These are phyloP conservation scores for Heliconius erato DNA, from an alignment of 2,888 invertebrate genomes.

Conservation along the genomic window DNA sequence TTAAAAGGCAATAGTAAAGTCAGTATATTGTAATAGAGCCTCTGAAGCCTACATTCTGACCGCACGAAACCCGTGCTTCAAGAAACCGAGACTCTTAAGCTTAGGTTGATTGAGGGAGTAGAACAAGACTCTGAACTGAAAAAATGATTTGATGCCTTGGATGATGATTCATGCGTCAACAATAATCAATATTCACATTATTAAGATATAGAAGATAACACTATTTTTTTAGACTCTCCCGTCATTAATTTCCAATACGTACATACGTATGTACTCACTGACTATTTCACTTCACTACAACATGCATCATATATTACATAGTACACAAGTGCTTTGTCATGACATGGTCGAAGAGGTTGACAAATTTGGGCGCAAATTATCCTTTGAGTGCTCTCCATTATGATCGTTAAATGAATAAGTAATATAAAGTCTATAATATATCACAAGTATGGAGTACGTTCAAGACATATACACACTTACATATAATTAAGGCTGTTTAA, in stretches of 20 bases:
- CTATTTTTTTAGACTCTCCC: not conserved
- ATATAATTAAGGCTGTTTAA: not conserved
- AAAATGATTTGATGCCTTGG: too few species aligned
- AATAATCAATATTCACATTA: too few species aligned
- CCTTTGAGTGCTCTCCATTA: slow-evolving; percentile 23
- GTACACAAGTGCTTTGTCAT: slow-evolving; percentile 22
- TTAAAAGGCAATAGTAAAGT: too few species aligned
- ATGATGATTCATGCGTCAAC: too few species aligned
- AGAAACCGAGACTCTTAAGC: too few species aligned
- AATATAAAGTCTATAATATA: not conserved
- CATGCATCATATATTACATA: not conserved
- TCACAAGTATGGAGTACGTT: not conserved
- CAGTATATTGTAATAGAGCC: too few species aligned
- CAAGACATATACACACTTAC: not conserved
- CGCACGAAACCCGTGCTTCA: too few species aligned
- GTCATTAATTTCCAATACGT: not conserved
- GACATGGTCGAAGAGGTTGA: slow-evolving; percentile 28
- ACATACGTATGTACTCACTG: not conserved
- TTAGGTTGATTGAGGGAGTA: too few species aligned
- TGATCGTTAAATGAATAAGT: slow-evolving; percentile 6
- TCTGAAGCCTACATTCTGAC: too few species aligned
- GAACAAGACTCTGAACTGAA: too few species aligned
- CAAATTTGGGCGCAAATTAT: slow-evolving; percentile 26
- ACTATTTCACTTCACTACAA: not conserved
- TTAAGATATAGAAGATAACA: too few species aligned